phyloP scores from a whole-genome alignment of 2,797 vertebrate species.

The Betta splendens region DNA sequence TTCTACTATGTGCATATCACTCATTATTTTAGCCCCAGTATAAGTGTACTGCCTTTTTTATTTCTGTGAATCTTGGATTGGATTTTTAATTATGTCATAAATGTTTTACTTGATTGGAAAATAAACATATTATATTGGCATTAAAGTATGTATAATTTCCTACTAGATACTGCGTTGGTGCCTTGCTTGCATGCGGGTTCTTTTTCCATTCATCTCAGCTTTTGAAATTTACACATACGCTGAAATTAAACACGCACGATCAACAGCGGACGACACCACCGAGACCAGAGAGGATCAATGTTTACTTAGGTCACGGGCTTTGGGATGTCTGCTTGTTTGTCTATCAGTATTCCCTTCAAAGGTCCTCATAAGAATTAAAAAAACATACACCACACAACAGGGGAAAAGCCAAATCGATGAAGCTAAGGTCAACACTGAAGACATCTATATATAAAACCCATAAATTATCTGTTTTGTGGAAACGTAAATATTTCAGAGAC shows the following conservation, averaged over 20 bases:
- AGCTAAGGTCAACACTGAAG: neutral
- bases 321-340: neutral
- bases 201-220: neutral
- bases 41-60: conserved; percentile 71
- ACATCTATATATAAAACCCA: neutral
- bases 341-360: neutral
- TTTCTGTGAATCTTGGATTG: conserved; percentile 76
- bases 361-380: neutral
- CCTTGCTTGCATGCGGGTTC: conserved; percentile 7
- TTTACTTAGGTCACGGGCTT: neutral
- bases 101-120: conserved; percentile 79
- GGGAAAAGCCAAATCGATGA: neutral
- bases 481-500: neutral
- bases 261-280: neutral
- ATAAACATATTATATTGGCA: conserved; percentile 78
- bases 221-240: neutral
- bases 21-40: conserved; percentile 68
- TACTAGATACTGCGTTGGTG: conserved; percentile 40
- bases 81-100: conserved; percentile 75
- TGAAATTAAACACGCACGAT: neutral
- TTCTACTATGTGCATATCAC: conserved; percentile 71
- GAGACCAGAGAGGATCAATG: neutral
- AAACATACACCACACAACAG: neutral
- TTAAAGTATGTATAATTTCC: conserved; percentile 72
- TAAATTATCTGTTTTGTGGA: neutral